Percentiles rank a stretch among this genome's conserved stretches.
Conservation (phyloP, 2,797 vertebrate genomes). For the Furcifer pardalis region DNA sequence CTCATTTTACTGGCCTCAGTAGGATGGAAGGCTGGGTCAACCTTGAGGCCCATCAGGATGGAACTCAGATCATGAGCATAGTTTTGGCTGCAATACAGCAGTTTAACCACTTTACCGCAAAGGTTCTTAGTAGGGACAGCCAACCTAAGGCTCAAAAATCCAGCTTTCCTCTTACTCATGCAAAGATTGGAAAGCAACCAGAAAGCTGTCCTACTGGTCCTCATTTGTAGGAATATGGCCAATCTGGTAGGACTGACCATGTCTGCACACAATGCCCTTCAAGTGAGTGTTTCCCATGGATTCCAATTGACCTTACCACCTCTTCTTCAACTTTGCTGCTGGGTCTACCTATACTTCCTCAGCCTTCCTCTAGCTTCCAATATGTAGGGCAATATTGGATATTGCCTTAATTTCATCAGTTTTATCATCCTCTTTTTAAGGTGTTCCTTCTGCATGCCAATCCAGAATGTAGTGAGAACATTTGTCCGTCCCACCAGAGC, state of each 20-base stretch:
- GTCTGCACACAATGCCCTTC: background rate
- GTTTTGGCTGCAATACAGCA: too few species aligned
- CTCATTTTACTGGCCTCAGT: too few species aligned
- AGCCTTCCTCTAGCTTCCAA: background rate
- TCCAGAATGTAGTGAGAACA: background rate
- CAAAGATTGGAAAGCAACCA: background rate
- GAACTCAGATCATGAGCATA: too few species aligned
- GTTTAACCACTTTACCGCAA: too few species aligned
- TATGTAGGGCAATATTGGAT: background rate
- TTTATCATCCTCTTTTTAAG: background rate
- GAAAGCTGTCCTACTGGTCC: too few species aligned
- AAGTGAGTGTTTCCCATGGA: background rate
- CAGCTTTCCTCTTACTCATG: background rate
- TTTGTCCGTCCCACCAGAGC: too few species aligned
- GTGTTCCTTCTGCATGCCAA: background rate
- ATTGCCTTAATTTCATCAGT: background rate
- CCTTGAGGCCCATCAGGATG: too few species aligned
- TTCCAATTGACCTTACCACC: background rate
- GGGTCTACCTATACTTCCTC: background rate
- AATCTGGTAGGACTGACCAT: too few species aligned
- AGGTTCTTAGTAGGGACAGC: background rate
- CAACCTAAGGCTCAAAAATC: background rate
- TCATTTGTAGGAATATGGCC: background rate
- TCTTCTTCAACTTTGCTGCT: background rate
- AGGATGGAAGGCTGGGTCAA: too few species aligned